These are phyloP conservation scores for Aspidapion aeneum DNA, from an alignment of 2,888 invertebrate species.

Conservation along the genomic window DNA sequence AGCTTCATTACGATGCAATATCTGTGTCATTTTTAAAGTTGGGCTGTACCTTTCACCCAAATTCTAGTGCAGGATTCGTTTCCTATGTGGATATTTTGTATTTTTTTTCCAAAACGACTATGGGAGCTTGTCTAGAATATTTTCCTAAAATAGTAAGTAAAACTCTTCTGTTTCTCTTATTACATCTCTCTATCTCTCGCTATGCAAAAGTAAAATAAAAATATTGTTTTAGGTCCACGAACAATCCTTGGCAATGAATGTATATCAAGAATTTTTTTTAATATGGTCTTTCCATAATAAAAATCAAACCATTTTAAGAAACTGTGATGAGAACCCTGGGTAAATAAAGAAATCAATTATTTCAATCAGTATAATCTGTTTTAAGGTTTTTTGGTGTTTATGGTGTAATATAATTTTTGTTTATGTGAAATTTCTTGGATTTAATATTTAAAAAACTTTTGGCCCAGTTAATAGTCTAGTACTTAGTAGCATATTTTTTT, in stretches of 20 bases:
- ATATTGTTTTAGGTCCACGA: slow-evolving; percentile 37
- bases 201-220: no score
- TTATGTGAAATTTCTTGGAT: no score
- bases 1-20: slow-evolving; percentile 68
- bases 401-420: no score
- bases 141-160: slow-evolving; percentile 51
- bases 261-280: slow-evolving; percentile 42
- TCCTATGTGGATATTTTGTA: slow-evolving; percentile 71
- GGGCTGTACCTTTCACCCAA: slow-evolving; percentile 62
- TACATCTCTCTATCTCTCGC: background rate
- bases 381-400: no score
- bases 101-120: slow-evolving; percentile 71
- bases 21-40: slow-evolving; percentile 74
- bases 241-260: slow-evolving; percentile 41
- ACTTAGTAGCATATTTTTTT: no score
- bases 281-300: slow-evolving; percentile 40
- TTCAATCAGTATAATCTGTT: no score
- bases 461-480: no score
- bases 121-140: slow-evolving; percentile 64
- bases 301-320: slow-evolving; percentile 30
- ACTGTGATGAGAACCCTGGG: slow-evolving; percentile 27
- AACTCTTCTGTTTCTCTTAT: background rate
- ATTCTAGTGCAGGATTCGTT: slow-evolving; percentile 64
- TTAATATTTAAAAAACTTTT: no score
- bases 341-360: background rate